phyloP scores from a whole-genome alignment of 2,797 vertebrate genomes.

The Remorina albescens region DNA sequence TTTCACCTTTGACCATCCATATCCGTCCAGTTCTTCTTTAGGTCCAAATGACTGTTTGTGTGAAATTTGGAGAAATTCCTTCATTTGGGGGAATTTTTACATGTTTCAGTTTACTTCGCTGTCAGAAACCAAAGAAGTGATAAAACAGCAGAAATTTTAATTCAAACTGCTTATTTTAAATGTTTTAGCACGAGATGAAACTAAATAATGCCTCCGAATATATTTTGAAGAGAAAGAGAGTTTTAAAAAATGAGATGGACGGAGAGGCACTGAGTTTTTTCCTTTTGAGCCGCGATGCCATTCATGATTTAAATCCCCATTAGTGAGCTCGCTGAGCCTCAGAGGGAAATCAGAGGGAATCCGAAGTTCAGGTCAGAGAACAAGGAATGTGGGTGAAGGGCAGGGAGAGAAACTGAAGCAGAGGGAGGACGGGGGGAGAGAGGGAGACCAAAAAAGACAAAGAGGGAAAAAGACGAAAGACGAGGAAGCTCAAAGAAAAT shows the following conservation, averaged over 20 bases:
- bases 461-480: neutral
- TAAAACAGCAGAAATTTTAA: no score
- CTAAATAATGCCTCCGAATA: no score
- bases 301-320: slow-evolving; percentile 50
- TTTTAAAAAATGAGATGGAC: neutral
- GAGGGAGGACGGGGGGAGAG: neutral
- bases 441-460: neutral
- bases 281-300: slow-evolving; percentile 2
- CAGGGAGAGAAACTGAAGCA: neutral
- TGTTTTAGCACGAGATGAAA: no score
- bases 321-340: slow-evolving; percentile 14
- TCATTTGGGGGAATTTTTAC: no score
- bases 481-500: neutral
- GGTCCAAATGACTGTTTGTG: no score
- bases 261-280: neutral
- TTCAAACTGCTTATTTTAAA: no score
- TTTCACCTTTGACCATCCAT: no score
- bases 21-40: no score
- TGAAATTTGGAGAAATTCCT: no score
- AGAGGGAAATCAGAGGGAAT: slow-evolving; percentile 26
- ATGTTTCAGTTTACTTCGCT: no score
- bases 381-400: slow-evolving; percentile 4
- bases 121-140: no score
- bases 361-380: slow-evolving; percentile 20
- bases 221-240: no score